A percentile compares a stretch with the other conserved stretches of the same genome.
Conservation (phyloP, 2,113 vertebrate species). For the Philantomba maxwellii region DNA sequence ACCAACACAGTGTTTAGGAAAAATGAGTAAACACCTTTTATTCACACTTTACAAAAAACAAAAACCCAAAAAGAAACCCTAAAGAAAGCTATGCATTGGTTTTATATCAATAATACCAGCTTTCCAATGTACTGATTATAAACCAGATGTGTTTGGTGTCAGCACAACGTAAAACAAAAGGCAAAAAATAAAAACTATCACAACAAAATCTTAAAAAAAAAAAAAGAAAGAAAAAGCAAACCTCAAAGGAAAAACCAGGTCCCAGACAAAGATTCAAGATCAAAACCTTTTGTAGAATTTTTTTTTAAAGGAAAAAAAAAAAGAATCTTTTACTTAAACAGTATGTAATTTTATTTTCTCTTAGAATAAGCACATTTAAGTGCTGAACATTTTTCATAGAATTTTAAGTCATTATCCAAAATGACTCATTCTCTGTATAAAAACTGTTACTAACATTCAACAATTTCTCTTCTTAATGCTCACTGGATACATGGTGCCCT, state of each 20-base stretch:
- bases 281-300: constrained; percentile 74
- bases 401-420: constrained; percentile 81
- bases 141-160: constrained; percentile 89
- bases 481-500: constrained; percentile 69
- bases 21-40: constrained; percentile 96
- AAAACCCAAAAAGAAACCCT: constrained; percentile 74
- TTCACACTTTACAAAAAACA: constrained; percentile 92
- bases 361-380: constrained; percentile 71
- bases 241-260: constrained; percentile 78
- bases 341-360: constrained; percentile 71
- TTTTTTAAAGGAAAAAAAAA: constrained; percentile 61
- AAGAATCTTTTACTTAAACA: constrained; percentile 72
- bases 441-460: constrained; percentile 77
- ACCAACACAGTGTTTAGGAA: constrained; percentile 93
- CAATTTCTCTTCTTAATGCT: constrained; percentile 74
- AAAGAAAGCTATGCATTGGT: constrained; percentile 77
- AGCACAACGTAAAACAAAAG: constrained; percentile 82
- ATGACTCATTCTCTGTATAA: constrained; percentile 76
- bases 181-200: constrained; percentile 58
- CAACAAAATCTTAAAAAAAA: constrained; percentile 63
- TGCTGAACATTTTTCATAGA: constrained; percentile 77
- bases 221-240: neutral
- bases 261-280: constrained; percentile 86
- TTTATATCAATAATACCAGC: constrained; percentile 90
- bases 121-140: constrained; percentile 88